A percentile compares a stretch with the other conserved stretches of the same genome.
phyloP scores from a whole-genome alignment of 2,888 invertebrate species.

The Leptopilina myrica region DNA sequence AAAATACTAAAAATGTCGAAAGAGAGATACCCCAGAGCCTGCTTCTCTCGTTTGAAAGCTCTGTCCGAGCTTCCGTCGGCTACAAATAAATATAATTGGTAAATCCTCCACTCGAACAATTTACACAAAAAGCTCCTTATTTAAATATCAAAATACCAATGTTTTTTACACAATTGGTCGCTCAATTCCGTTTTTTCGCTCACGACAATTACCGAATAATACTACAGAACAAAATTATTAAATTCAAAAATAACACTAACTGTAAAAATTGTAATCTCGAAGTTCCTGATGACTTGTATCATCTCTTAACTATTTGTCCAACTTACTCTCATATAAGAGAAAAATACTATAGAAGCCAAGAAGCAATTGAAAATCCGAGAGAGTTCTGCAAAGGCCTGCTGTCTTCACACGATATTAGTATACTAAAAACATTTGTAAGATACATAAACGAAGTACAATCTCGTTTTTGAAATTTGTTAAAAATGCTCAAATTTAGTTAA shows the following conservation, averaged over 20 bases:
- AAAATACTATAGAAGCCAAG: neutral
- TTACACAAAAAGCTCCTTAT: too few relatives aligned
- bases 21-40: neutral
- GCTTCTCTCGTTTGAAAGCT: neutral
- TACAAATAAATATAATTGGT: neutral
- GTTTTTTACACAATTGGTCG: too few relatives aligned
- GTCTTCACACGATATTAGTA: too few relatives aligned
- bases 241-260: neutral
- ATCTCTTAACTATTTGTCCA: neutral
- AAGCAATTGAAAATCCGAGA: neutral
- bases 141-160: too few relatives aligned
- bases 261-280: neutral
- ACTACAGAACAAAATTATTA: neutral
- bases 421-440: too few relatives aligned
- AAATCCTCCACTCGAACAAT: too few relatives aligned
- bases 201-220: too few relatives aligned
- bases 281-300: neutral
- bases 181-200: too few relatives aligned
- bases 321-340: neutral
- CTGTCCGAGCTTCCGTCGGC: neutral
- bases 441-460: too few relatives aligned
- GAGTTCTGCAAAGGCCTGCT: neutral
- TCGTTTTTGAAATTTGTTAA: too few relatives aligned
- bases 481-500: too few relatives aligned
- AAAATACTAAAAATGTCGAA: conserved; percentile 2